Evolutionary conservation across 2,113 vertebrate species (phyloP), one percentile per base, ranked within the genome.

Genomic region (Felis chaus): DNA sequence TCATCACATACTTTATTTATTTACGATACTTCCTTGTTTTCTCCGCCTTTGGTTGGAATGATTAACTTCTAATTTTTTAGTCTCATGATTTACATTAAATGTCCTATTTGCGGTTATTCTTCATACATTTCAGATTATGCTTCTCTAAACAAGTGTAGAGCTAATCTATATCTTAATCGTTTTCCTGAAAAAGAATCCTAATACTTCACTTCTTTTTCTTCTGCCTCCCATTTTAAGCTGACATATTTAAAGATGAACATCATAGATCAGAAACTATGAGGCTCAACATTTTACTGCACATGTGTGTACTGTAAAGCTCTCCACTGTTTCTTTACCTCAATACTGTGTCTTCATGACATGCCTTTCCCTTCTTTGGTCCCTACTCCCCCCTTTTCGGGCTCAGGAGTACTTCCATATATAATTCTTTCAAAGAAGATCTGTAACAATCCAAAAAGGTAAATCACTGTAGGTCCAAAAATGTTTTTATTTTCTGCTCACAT

Each of bases 191-290:
- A 83, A 88, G 25, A 80, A 68, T 61, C n/a, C 41, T 71, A 79
- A 85, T 13, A 71, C 23, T 96, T 63, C 45, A 79, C 13, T 89
- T 92, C 8, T 23, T 94, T 83, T 92, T 84, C 57, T 84, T 92
- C 21, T 48, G 27, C 36, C n/a, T 89, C 15, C n/a, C 36, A 89
- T 73, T 85, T 48, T 85, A 55, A 80, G 19, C 33, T 73, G 53
- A 93, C 79, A 69, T 53, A 84, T 79, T 79, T 92, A 89, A 95
- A 85, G 63, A 79, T 65, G 71, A 89, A 80, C 25, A 39, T 53
- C 39, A 73, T 9, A 68, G 25, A 53, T 76, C 48, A 91, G 80
- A 91, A 76, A 73, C n/a, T 41, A 13, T 76, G 78, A 89, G 91
- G 66, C 41, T 84, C 41, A 50, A 61, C 7, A 79, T 41, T 71